These are phyloP conservation scores for Pharmacophagus antenor DNA, from an alignment of 2,888 invertebrate genomes.

Conservation along the genomic window DNA sequence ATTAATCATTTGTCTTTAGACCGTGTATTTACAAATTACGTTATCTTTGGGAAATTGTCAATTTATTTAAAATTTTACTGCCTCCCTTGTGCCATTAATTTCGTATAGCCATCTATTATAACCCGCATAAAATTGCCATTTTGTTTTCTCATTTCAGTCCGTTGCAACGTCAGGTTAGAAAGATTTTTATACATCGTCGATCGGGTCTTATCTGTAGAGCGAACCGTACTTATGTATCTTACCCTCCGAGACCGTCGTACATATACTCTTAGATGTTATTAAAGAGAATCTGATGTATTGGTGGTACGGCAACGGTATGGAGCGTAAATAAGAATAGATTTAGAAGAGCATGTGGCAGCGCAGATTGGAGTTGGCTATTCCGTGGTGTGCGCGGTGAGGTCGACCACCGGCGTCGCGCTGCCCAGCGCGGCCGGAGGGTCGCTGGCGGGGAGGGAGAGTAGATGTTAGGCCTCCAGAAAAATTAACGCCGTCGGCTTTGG, in stretches of 20 bases:
- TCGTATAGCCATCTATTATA: constrained; percentile 55
- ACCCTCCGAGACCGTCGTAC: constrained; percentile 2
- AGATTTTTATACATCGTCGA: constrained; percentile 46
- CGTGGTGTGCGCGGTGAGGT: constrained; percentile 82
- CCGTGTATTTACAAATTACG: constrained; percentile 52
- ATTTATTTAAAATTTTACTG: constrained; percentile 46
- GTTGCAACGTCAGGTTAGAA: constrained; percentile 56
- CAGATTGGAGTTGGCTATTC: constrained; percentile 81
- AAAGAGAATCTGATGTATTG: background rate
- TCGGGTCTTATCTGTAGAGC: constrained; percentile 52
- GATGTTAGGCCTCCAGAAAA: constrained; percentile 95
- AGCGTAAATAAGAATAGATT: constrained; percentile 40
- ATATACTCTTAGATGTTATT: background rate
- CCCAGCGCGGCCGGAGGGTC: constrained; percentile 86
- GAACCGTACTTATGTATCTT: constrained; percentile 35
- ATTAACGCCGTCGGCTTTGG: constrained; percentile 94
- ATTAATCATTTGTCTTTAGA: constrained; percentile 55
- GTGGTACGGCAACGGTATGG: constrained; percentile 5
- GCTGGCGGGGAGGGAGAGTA: constrained; percentile 92
- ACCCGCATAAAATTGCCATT: constrained; percentile 58
- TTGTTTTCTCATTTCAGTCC: constrained; percentile 54
- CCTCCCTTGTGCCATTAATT: constrained; percentile 78
- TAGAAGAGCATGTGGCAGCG: constrained; percentile 81
- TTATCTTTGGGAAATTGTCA: constrained; percentile 45
- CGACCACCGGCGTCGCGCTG: constrained; percentile 82